phyloP scores from a whole-genome alignment of 2,888 invertebrate species.

The Dendrolimus pini region DNA sequence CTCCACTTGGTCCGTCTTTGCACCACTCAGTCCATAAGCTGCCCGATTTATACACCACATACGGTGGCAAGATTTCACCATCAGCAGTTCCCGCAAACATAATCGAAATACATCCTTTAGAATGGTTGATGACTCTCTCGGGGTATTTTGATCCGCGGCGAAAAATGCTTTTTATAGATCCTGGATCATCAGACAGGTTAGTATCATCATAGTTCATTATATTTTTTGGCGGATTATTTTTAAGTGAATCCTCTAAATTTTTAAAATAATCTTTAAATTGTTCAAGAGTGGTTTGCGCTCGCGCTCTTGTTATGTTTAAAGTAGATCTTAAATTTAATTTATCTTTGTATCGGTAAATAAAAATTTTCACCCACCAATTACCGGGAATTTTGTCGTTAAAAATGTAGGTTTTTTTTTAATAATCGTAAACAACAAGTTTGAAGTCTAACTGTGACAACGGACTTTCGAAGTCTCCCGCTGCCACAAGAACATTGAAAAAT shows the following conservation, averaged over 20 bases:
- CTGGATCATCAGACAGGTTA: neutral
- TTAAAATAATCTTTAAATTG: slow-evolving; percentile 1
- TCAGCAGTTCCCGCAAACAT: slow-evolving; percentile 14
- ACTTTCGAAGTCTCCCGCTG: no score
- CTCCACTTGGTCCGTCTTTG: slow-evolving; percentile 18
- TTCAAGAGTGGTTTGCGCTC: no score
- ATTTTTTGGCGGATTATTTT: neutral
- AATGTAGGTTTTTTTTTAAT: no score
- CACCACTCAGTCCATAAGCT: slow-evolving; percentile 11
- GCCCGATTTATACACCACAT: slow-evolving; percentile 14
- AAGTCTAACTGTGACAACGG: no score
- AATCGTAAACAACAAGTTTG: no score
- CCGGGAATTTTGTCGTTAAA: no score
- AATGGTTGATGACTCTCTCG: slow-evolving; percentile 10
- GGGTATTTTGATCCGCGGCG: slow-evolving; percentile 7
- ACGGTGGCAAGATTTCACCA: slow-evolving; percentile 11
- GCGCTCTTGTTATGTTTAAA: no score
- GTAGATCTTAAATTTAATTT: no score
- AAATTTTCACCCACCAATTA: no score
- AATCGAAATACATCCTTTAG: slow-evolving; percentile 14
- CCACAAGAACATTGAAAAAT: no score
- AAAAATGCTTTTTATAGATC: slow-evolving; percentile 11
- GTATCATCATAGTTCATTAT: neutral
- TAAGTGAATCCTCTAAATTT: slow-evolving; percentile 1
- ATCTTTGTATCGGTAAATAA: no score